Conservation (phyloP, 2,888 invertebrate species). For the Melanargia galathea region DNA sequence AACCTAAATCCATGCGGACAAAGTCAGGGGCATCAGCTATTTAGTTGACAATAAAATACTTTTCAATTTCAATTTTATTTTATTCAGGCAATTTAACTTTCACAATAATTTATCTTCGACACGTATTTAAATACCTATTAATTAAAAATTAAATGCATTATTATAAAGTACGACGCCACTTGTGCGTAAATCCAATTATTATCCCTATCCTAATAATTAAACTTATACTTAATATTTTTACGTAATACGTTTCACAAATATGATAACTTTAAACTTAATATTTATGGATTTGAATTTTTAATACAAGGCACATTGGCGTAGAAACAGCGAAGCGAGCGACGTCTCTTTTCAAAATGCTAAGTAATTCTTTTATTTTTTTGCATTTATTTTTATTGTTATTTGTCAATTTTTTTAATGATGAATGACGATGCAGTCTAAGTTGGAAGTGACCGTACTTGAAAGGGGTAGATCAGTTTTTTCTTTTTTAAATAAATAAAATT, state of each 20-base stretch:
- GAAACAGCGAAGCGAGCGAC: neutral
- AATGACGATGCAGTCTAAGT: too few relatives aligned
- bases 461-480: too few relatives aligned
- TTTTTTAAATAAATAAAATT: too few relatives aligned
- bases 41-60: neutral
- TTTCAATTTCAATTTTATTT: neutral
- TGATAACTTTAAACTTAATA: neutral
- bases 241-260: neutral
- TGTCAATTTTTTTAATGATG: too few relatives aligned
- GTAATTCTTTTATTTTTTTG: too few relatives aligned
- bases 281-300: neutral
- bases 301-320: neutral
- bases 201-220: neutral
- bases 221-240: neutral
- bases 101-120: conserved; percentile 10
- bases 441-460: too few relatives aligned
- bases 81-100: neutral
- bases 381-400: too few relatives aligned
- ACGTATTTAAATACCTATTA: neutral
- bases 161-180: conserved; percentile 3
- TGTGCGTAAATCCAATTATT: neutral
- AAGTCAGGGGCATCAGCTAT: too few relatives aligned
- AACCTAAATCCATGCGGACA: too few relatives aligned
- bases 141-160: conserved; percentile 17
- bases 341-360: too few relatives aligned